Conservation (phyloP, 2,113 vertebrate species). For the Myocastor coypus region DNA sequence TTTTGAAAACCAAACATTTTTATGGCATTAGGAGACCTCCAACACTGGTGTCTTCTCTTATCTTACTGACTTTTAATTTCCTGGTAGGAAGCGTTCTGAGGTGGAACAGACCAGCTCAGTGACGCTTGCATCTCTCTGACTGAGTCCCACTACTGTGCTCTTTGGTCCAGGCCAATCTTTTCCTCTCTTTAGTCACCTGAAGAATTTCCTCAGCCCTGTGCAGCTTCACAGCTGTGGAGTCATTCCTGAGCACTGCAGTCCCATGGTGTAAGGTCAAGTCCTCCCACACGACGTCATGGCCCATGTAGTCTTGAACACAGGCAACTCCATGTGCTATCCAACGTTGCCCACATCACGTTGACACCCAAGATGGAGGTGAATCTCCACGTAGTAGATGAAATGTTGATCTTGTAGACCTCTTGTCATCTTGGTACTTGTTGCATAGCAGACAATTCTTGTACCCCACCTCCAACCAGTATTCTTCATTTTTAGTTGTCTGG, state of each 20-base stretch:
- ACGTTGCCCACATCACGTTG: not conserved
- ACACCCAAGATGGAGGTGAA: not conserved
- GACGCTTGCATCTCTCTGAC: not conserved
- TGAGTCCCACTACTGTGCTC: not conserved
- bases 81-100: not conserved
- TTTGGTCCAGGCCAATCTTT: not conserved
- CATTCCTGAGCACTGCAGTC: not conserved
- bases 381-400: not conserved
- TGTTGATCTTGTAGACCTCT: not conserved
- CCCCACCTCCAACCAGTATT: no score
- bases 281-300: not conserved
- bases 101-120: not conserved
- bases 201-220: not conserved
- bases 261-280: not conserved
- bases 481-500: no score
- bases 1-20: not conserved
- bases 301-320: not conserved
- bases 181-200: not conserved
- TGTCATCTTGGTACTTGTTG: not conserved
- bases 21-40: not conserved
- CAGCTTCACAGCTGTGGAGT: not conserved
- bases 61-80: not conserved
- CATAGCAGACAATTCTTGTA: not conserved
- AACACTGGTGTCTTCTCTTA: not conserved
- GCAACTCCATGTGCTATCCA: not conserved